A percentile compares a stretch with the other conserved stretches of the same genome.
These are phyloP conservation scores for Dendrolimus houi DNA, from an alignment of 2,888 invertebrate genomes.

Conservation along the genomic window DNA sequence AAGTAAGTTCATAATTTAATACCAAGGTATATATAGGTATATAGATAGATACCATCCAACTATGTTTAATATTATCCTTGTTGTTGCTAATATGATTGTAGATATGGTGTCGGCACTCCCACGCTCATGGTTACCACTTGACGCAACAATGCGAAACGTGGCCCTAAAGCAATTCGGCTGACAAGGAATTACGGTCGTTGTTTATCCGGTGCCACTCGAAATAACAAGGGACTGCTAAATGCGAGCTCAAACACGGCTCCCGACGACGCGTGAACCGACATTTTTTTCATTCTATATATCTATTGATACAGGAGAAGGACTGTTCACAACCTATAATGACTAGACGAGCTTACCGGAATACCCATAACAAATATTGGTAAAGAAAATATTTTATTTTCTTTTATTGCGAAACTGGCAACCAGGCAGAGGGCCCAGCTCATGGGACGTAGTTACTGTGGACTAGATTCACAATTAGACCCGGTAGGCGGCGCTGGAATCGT, in stretches of 20 bases:
- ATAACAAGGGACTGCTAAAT: conserved; percentile 62
- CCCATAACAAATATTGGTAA: conserved; percentile 3
- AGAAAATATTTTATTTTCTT: conserved; percentile 2
- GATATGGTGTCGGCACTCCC: not conserved
- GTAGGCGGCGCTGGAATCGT: no score
- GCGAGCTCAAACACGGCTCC: conserved; percentile 43
- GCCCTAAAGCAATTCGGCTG: conserved; percentile 35
- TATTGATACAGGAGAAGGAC: conserved; percentile 30
- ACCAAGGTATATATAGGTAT: no score
- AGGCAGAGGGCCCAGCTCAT: no score
- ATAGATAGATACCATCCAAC: no score
- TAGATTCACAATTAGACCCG: no score
- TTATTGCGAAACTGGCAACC: conserved; percentile 1
- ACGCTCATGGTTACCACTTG: conserved; percentile 22
- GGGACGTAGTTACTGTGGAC: no score
- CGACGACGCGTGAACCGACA: conserved; percentile 40
- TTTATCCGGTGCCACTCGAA: conserved; percentile 46
- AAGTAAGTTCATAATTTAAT: no score
- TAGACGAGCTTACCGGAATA: conserved; percentile 16
- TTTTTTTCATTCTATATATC: conserved; percentile 27
- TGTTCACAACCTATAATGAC: conserved; percentile 37
- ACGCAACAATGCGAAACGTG: conserved; percentile 50
- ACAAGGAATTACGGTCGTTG: conserved; percentile 44
- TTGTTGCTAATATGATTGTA: no score
- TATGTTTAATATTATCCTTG: no score